Evolutionary conservation across 2,113 vertebrate genomes (phyloP), one percentile per base, ranked within the genome.

Genomic region (Zosterops hypoxanthus): DNA sequence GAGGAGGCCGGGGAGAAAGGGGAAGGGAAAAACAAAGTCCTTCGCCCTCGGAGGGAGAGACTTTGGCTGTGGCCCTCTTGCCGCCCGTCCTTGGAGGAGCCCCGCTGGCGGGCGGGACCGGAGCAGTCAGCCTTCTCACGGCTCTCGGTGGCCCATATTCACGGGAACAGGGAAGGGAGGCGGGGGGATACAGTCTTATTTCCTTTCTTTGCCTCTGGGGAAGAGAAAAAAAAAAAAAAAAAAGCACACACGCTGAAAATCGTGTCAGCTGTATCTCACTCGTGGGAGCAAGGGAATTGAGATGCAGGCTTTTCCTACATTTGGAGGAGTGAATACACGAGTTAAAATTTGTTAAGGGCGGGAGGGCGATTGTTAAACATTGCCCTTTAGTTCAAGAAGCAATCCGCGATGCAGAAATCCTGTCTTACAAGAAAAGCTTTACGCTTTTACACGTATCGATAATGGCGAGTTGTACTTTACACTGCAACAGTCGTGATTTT

Each of bases 261-360:
- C 24, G 29, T 57, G 76, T 73, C 70, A 12, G 19, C 82, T 57
- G 61, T n/a, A 31, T 18, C n/a, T 15, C 14, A 1, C 82, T 71
- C 75, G 2, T 5, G 15, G 39, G 44, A 66, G 9, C 2, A 4
- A 33, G 44, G 25, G 29, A 31, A 21, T 47, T 52, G 33, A 86
- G 76, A 53, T 56, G 41, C 42, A 53, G 41, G 46, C 9, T 92
- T 49, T 46, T 34, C 21, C 50, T 33, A 15, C 34, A 34, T 16
- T n/a, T n/a, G 42, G 23, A 64, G 36, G 46, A 52, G n/a, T 8
- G 66, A 56, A 73, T 24, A 15, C 12, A 3, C 3, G n/a, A 68
- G 90, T 91, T 96, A 96, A 91, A 93, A 95, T 93, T 91, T 94
- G n/a, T 81, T 79, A 46, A 82, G 59, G 70, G 31, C 56, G 11